Evolutionary conservation across 2,113 vertebrate species (phyloP).

Genomic region (Gracilinanus agilis): DNA sequence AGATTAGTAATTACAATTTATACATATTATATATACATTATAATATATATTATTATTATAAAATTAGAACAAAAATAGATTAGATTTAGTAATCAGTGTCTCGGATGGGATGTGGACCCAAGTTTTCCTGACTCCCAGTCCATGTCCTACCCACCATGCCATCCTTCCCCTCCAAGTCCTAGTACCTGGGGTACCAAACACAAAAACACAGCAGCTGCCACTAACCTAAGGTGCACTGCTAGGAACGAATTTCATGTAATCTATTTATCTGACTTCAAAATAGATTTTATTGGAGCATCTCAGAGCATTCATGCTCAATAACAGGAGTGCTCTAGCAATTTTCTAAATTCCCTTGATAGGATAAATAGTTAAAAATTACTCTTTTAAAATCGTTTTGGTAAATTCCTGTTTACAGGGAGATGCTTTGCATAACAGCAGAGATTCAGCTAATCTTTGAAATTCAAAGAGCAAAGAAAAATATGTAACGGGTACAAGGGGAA

Average conservation of each 20-base stretch:
- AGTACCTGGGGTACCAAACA: not conserved
- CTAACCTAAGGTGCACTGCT: not conserved
- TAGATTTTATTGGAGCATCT: constrained; percentile 47
- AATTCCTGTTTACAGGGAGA: constrained; percentile 4
- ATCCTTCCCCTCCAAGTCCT: not conserved
- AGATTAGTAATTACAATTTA: no score
- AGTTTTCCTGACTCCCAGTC: not conserved
- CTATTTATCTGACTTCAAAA: constrained; percentile 63
- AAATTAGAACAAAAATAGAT: no score
- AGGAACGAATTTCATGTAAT: constrained; percentile 39
- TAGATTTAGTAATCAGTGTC: not conserved
- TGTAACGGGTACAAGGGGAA: constrained; percentile 13
- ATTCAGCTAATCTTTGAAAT: constrained; percentile 33
- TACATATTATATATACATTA: no score
- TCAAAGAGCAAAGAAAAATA: not conserved
- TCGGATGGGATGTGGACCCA: no score
- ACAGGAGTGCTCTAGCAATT: not conserved
- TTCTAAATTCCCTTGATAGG: not conserved
- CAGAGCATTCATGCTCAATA: not conserved
- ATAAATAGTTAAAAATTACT: constrained; percentile 43
- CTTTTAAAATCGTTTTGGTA: constrained; percentile 35
- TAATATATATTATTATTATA: no score
- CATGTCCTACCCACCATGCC: not conserved
- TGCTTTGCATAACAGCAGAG: constrained; percentile 17
- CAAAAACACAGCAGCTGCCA: not conserved